Base-by-base conservation (phyloP, 2,113 vertebrate species). In the Cephalopholis sonnerati region DNA sequence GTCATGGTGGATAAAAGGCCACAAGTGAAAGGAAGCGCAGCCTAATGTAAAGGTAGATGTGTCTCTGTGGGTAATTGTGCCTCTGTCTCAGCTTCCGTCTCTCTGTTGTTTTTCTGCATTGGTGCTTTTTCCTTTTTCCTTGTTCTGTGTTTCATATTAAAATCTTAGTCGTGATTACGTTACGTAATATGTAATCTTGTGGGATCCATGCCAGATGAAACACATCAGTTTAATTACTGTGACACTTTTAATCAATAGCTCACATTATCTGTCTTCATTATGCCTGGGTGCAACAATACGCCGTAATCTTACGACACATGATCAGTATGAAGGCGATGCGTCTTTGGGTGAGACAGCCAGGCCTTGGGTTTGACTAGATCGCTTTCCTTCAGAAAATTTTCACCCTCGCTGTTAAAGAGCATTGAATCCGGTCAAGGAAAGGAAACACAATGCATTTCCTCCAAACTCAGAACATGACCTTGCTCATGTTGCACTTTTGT, bases 381-480 rank as follows among this genome's bases (percentile, higher is more conserved):
- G 2, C n/a, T 61, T 50, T 66, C 62, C 54, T 22, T 17, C 32
- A 0, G 6, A 20, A 51, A 72, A 83, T 75, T 74, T 57, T 76
- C 65, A 24, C 74, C 32, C 18, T 69, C 3, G 0, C 17, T 20
- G 15, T 74, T 71, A 8, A 76, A 71, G 59, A 80, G 2, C 36
- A 63, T 65, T 51, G 36, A 44, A 54, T 67, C 48, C 17, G 57
- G 77, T 65, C 7, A 20, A 51, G 79, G 71, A 68, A 79, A 81
- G 69, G 68, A 68, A 87, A 82, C 74, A 36, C 67, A 29, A 61
- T 73, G 72, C 51, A 62, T 78, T 90, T 89, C 87, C 87, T 91
- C 68, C 54, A 3, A 25, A 59, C 59, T 10, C 22, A 39, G 59
- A 75, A 36, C 65, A 65, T 3, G 25, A 1, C 74, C 63, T 74